Conservation (phyloP, 92 coral and sea anemone genomes). For the Phenganax subtilis region DNA sequence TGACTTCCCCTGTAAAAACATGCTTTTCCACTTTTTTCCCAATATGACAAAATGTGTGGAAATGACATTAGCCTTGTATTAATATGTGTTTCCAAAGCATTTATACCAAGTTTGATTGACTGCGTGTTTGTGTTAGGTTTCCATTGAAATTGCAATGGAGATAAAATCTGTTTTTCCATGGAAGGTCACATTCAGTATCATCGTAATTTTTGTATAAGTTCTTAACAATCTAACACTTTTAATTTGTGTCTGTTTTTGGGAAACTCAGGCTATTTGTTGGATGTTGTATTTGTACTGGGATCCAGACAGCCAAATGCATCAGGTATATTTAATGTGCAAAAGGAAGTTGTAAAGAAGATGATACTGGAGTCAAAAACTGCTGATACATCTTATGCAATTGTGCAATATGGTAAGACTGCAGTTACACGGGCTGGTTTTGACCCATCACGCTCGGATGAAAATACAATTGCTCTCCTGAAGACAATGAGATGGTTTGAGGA, state of each 20-base stretch:
- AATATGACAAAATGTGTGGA: too few species aligned
- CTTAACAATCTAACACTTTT: background rate
- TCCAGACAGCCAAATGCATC: constrained; percentile 41
- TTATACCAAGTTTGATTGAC: too few species aligned
- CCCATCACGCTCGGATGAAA: constrained; percentile 45
- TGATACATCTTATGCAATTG: constrained; percentile 49
- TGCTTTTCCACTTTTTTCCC: too few species aligned
- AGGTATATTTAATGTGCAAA: constrained; percentile 29
- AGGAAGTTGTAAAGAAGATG: constrained; percentile 41
- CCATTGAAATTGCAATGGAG: too few species aligned
- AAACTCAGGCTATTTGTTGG: constrained; percentile 21
- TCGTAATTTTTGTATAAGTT: too few species aligned
- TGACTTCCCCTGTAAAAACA: too few species aligned
- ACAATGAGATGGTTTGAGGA: constrained; percentile 32
- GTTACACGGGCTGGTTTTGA: constrained; percentile 45
- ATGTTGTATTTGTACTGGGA: constrained; percentile 57
- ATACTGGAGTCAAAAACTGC: constrained; percentile 51
- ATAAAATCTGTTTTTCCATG: too few species aligned
- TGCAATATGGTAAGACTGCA: constrained; percentile 51
- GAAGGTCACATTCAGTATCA: too few species aligned
- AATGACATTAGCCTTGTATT: too few species aligned
- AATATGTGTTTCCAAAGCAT: too few species aligned
- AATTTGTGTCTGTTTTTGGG: background rate
- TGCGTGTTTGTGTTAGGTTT: too few species aligned
- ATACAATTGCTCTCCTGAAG: constrained; percentile 46